Base-by-base conservation (phyloP, 2,797 vertebrate genomes). In the Phoeniculus purpureus region DNA sequence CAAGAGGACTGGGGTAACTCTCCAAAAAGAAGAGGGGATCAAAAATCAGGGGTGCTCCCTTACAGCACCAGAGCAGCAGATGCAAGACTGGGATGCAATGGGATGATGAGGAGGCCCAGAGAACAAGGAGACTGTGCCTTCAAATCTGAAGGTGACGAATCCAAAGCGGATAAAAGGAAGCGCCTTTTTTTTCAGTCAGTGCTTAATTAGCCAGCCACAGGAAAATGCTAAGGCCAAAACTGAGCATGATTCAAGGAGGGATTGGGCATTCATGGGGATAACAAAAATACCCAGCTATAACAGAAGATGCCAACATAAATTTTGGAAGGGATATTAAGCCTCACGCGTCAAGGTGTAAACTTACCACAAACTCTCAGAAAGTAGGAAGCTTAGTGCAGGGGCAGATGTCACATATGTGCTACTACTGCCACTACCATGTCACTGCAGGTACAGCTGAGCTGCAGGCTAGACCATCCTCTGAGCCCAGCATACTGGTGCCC, bases 141-240 rank as follows among this genome's bases (percentile, higher is more conserved):
- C 65, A 48, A 56, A 90, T 27, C 43, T 0, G 0, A 91, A 91
- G 65, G 68, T 77, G 47, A 32, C 0, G 23, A 91, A 89, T 92
- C 56, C 86, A 90, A 61, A 94, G 62, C 19, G 65, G 86, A 90
- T 92, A 95, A 85, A 93, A 93, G 81, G 81, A 72, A 72, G 54
- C 6, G 6, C 52, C 25, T 31, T 52, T 52, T 90, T 66, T 43
- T 54, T 86, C 40, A 67, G 75, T 65, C 26, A 29, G 0, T 23
- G 78, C 58, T 85, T 94, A 95, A 93, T 94, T 96, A 92, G 68
- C 34, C 59, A 94, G 86, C 58, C 70, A 96, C 90, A 96, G 94
- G 95, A 96, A 95, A 94, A 76, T 10, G 5, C 25, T 82, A 15
- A 8, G 51, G 84, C 95, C 95, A 96, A 94, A 92, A 94, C 82